Conservation (phyloP, 2,888 invertebrate genomes). For the Drosophila ezoana region DNA sequence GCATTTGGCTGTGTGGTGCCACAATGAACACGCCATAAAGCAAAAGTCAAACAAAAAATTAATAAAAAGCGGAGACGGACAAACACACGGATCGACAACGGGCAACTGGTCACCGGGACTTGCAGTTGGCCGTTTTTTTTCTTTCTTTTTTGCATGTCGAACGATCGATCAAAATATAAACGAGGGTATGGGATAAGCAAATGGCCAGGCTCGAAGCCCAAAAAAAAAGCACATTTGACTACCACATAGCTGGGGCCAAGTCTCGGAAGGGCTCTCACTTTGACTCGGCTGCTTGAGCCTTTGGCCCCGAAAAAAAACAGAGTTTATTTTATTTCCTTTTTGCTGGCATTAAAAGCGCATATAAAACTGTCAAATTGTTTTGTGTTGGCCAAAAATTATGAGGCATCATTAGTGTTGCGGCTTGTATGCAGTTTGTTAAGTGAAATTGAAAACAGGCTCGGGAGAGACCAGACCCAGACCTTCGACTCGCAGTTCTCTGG, state of each 20-base stretch:
- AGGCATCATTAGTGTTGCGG: conserved; percentile 79
- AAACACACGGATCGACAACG: conserved; percentile 30
- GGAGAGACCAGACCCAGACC: conserved; percentile 8
- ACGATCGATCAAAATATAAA: conserved; percentile 78
- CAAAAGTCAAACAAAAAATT: conserved; percentile 81
- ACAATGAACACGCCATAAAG: conserved; percentile 81
- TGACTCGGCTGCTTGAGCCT: conserved; percentile 33
- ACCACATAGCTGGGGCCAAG: conserved; percentile 17
- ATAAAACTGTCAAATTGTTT: conserved; percentile 84
- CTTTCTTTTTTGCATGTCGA: conserved; percentile 68
- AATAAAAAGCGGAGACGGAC: conserved; percentile 58
- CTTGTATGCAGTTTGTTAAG: conserved; percentile 76
- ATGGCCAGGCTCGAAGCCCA: conserved; percentile 14
- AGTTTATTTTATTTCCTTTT: conserved; percentile 22
- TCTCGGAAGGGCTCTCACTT: conserved; percentile 2
- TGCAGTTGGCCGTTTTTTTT: conserved; percentile 54
- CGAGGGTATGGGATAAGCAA: conserved; percentile 72
- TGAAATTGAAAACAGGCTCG: conserved; percentile 69
- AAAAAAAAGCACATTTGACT: conserved; percentile 16
- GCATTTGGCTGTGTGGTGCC: conserved; percentile 67
- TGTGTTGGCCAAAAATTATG: conserved; percentile 80
- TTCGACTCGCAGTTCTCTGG: conserved; percentile 5
- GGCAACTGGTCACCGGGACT: conserved; percentile 40
- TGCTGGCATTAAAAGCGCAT: conserved; percentile 75
- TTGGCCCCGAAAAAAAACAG: conserved; percentile 26